phyloP scores from a whole-genome alignment of 2,113 vertebrate genomes.

The Pedionomus torquatus region DNA sequence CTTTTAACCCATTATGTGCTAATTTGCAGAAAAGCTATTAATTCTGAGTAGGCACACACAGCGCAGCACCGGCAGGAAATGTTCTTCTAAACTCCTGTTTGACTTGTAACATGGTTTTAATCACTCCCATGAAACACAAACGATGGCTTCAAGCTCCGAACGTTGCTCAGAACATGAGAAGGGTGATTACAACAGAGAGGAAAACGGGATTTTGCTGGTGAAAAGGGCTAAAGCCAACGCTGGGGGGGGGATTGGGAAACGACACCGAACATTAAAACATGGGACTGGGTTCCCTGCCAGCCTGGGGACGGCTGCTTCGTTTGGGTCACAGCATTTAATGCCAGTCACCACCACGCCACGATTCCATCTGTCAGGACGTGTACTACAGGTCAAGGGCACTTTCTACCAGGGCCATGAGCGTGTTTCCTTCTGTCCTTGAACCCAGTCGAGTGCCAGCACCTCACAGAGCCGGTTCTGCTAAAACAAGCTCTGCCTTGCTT shows the following conservation, averaged over 20 bases:
- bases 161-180: slow-evolving; percentile 61
- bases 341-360: neutral
- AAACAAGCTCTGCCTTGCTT: slow-evolving; percentile 12
- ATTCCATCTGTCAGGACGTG: neutral
- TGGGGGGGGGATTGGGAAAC: neutral
- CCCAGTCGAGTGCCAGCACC: neutral
- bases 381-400: neutral
- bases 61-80: slow-evolving; percentile 71
- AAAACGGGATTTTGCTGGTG: slow-evolving; percentile 43
- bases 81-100: slow-evolving; percentile 71
- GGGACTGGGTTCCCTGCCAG: neutral
- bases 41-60: slow-evolving; percentile 62
- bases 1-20: slow-evolving; percentile 82
- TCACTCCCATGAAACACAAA: slow-evolving; percentile 76
- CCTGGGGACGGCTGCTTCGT: neutral
- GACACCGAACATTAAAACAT: neutral
- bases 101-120: slow-evolving; percentile 77
- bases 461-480: neutral
- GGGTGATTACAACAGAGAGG: slow-evolving; percentile 39
- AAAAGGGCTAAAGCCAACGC: neutral
- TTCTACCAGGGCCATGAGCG: neutral
- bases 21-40: slow-evolving; percentile 80
- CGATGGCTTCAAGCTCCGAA: slow-evolving; percentile 42
- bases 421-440: neutral
- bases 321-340: neutral